phyloP scores from a whole-genome alignment of 2,888 invertebrate genomes.

The Drosophila rubida region DNA sequence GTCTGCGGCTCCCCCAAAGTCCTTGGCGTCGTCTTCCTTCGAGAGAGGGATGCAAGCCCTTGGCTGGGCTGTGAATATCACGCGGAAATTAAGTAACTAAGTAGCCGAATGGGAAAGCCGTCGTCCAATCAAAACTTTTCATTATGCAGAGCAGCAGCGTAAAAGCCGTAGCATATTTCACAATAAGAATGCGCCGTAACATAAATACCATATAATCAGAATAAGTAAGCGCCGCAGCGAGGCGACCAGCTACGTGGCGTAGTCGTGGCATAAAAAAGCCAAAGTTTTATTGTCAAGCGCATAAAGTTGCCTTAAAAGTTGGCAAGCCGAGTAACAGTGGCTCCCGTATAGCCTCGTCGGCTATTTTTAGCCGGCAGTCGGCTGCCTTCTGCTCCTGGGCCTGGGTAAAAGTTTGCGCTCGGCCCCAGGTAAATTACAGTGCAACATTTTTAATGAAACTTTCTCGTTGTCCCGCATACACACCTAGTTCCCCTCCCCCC shows the following conservation, averaged over 20 bases:
- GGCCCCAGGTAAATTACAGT: slow-evolving; percentile 66
- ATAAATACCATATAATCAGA: slow-evolving; percentile 60
- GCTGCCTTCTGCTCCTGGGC: slow-evolving; percentile 16
- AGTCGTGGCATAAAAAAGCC: slow-evolving; percentile 44
- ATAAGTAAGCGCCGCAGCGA: slow-evolving; percentile 17
- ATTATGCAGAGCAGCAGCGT: slow-evolving; percentile 56
- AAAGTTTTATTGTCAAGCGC: slow-evolving; percentile 77
- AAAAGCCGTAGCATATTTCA: slow-evolving; percentile 56
- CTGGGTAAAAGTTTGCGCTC: slow-evolving; percentile 39
- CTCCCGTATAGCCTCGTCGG: slow-evolving; percentile 26
- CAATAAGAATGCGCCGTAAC: slow-evolving; percentile 61
- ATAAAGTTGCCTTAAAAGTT: slow-evolving; percentile 78
- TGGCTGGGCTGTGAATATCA: slow-evolving; percentile 61
- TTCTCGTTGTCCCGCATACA: slow-evolving; percentile 51
- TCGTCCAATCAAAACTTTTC: slow-evolving; percentile 72
- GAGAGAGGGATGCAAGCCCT: slow-evolving; percentile 33
- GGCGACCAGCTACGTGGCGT: slow-evolving; percentile 1
- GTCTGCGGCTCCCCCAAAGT: slow-evolving; percentile 14
- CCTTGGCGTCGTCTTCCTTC: slow-evolving; percentile 23
- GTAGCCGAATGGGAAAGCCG: slow-evolving; percentile 59
- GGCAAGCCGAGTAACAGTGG: slow-evolving; percentile 46
- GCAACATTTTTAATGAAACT: slow-evolving; percentile 78
- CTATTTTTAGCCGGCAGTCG: slow-evolving; percentile 65
- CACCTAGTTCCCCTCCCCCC: no score
- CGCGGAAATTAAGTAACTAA: slow-evolving; percentile 79